These are phyloP conservation scores for Etheostoma spectabile DNA, from an alignment of 2,113 vertebrate species.

Conservation along the genomic window DNA sequence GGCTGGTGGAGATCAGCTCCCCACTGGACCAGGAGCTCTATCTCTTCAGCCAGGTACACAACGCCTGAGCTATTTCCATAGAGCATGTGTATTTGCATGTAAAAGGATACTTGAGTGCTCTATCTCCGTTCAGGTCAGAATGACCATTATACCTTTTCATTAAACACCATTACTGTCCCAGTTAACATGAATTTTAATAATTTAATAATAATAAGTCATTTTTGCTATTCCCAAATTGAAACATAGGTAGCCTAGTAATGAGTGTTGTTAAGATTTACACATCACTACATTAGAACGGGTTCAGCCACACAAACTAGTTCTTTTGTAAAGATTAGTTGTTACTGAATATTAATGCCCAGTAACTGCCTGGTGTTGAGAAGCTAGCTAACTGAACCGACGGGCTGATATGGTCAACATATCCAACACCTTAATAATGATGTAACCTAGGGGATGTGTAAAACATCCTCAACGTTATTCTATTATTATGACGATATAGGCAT, in stretches of 20 bases:
- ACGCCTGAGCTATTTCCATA: not conserved
- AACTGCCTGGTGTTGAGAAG: not conserved
- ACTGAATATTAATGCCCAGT: not conserved
- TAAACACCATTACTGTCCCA: not conserved
- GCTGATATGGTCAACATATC: not conserved
- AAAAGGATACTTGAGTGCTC: not conserved
- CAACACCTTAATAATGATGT: not conserved
- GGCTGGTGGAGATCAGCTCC: conserved; percentile 93
- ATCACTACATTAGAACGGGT: not conserved
- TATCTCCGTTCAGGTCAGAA: not conserved
- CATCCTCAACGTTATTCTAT: too few relatives aligned
- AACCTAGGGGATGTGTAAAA: not conserved
- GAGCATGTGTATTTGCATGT: conserved; percentile 1
- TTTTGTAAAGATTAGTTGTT: not conserved
- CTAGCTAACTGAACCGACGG: not conserved
- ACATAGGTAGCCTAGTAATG: too few relatives aligned
- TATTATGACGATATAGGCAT: too few relatives aligned
- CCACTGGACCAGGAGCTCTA: conserved; percentile 96
- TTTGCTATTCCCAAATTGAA: not conserved
- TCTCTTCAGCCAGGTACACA: conserved; percentile 88
- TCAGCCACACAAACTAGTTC: not conserved
- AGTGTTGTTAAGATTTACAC: not conserved
- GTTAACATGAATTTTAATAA: not conserved
- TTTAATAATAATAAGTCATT: not conserved
- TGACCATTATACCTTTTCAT: not conserved